Percentiles rank a stretch among this genome's conserved stretches.
Evolutionary conservation across 2,797 vertebrate species (phyloP).

Genomic region (Myotis planiceps): DNA sequence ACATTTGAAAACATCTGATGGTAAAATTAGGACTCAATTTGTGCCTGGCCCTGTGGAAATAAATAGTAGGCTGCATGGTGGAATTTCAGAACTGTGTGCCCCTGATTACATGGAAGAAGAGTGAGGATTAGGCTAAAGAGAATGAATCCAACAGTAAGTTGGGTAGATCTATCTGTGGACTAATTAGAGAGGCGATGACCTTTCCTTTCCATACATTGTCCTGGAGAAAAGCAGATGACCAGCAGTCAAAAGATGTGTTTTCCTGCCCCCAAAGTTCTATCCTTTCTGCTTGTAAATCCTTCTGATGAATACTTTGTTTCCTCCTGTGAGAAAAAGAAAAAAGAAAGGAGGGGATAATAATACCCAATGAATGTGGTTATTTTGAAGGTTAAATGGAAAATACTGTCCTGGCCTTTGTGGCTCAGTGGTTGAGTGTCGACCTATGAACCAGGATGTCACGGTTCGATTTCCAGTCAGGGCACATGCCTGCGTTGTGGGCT

Average conservation of each 20-base stretch:
- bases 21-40: background rate
- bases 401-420: too few relatives aligned
- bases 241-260: background rate
- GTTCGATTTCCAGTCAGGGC: too few relatives aligned
- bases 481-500: too few relatives aligned
- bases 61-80: background rate
- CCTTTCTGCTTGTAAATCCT: background rate
- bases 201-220: background rate
- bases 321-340: background rate
- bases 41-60: background rate
- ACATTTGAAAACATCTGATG: slow-evolving; percentile 9
- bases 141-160: background rate
- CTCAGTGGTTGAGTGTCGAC: too few relatives aligned
- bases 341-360: background rate
- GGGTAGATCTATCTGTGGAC: background rate
- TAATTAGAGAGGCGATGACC: background rate
- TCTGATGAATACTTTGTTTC: slow-evolving; percentile 26
- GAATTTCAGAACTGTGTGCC: background rate
- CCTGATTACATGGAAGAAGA: background rate
- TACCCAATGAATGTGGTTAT: background rate
- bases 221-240: background rate
- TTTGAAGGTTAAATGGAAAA: background rate
- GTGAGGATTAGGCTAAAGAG: background rate
- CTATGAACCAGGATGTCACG: too few relatives aligned
- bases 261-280: background rate